Conservation (phyloP, 2,888 invertebrate species). For the Ichneumon xanthorius region DNA sequence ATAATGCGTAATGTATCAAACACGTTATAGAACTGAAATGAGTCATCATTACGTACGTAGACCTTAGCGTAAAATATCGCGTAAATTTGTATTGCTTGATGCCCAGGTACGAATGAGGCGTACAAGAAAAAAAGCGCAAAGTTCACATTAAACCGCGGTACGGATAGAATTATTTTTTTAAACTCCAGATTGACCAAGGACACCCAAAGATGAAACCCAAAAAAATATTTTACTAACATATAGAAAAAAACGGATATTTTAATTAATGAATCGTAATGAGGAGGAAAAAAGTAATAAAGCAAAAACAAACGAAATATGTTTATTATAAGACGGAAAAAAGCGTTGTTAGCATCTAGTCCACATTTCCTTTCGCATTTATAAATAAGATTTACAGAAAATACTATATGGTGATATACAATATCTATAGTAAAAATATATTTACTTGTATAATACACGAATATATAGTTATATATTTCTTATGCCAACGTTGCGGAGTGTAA, state of each 20-base stretch:
- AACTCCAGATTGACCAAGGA: constrained; percentile 73
- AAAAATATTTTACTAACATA: constrained; percentile 81
- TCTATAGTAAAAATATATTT: constrained; percentile 55
- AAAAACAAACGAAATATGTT: constrained; percentile 63
- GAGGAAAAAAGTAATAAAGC: constrained; percentile 18
- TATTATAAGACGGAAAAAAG: constrained; percentile 73
- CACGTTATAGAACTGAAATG: background rate
- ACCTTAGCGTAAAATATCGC: constrained; percentile 7
- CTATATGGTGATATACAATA: constrained; percentile 55
- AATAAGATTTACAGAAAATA: constrained; percentile 54
- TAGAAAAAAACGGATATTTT: constrained; percentile 73
- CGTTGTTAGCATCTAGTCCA: constrained; percentile 75
- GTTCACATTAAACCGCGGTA: constrained; percentile 43
- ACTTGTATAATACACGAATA: constrained; percentile 61
- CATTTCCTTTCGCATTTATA: constrained; percentile 62
- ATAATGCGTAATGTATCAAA: constrained; percentile 24
- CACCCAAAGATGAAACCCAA: constrained; percentile 82
- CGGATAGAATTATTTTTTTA: constrained; percentile 74
- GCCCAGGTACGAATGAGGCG: background rate
- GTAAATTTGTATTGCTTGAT: constrained; percentile 14
- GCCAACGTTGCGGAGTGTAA: constrained; percentile 17
- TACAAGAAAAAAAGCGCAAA: constrained; percentile 36
- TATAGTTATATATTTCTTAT: constrained; percentile 61
- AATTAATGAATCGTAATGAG: constrained; percentile 25
- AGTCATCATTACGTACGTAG: constrained; percentile 19